These are phyloP conservation scores for Rachycentron canadum DNA, from an alignment of 2,797 vertebrate genomes.

Conservation along the genomic window DNA sequence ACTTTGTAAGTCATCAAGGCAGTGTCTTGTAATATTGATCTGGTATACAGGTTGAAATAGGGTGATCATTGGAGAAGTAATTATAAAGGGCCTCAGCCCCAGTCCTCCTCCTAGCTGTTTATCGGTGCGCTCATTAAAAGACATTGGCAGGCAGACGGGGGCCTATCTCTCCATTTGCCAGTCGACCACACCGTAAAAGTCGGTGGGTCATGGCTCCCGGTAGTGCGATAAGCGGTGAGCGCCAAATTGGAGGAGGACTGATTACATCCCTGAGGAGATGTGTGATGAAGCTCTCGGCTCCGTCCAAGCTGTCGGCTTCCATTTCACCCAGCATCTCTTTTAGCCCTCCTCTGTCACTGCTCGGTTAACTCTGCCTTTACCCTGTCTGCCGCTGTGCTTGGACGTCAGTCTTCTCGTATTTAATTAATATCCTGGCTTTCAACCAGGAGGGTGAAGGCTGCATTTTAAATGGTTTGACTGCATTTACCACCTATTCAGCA, in stretches of 20 bases:
- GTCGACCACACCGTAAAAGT: constrained; percentile 78
- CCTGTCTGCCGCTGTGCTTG: constrained; percentile 3
- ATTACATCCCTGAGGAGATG: constrained; percentile 74
- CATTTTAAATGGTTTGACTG: constrained; percentile 1
- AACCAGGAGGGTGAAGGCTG: not conserved
- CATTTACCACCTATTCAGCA: not conserved
- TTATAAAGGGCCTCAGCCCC: constrained; percentile 69
- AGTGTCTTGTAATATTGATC: constrained; percentile 77
- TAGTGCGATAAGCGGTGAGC: constrained; percentile 71
- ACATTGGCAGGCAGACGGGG: constrained; percentile 68
- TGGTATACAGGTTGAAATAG: constrained; percentile 59
- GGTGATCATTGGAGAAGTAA: constrained; percentile 78
- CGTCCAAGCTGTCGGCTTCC: constrained; percentile 48
- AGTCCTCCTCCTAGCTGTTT: constrained; percentile 69
- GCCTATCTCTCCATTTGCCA: constrained; percentile 71
- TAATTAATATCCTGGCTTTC: constrained; percentile 17
- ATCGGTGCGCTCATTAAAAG: constrained; percentile 79
- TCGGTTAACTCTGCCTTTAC: constrained; percentile 30
- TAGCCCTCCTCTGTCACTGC: constrained; percentile 46
- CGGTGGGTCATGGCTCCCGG: constrained; percentile 75
- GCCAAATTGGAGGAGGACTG: constrained; percentile 80
- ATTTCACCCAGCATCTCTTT: constrained; percentile 52
- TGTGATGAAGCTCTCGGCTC: constrained; percentile 65
- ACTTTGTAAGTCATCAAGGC: constrained; percentile 70
- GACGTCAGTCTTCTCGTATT: not conserved